Percentiles rank a stretch among this genome's conserved stretches.
Conservation (phyloP, 2,888 invertebrate genomes). For the Limnephilus lunatus region DNA sequence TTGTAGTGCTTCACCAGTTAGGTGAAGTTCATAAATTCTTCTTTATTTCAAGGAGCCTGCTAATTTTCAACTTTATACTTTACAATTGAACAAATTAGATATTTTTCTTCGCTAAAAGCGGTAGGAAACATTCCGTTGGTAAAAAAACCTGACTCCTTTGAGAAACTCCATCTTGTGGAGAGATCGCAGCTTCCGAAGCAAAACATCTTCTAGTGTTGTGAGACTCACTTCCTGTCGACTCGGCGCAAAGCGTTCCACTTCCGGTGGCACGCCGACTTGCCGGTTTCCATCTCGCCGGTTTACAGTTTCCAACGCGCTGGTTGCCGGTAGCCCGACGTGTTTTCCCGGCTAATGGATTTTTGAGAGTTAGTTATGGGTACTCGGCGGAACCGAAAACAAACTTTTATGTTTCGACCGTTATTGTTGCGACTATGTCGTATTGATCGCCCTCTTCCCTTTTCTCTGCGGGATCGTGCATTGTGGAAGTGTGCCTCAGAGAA, state of each 20-base stretch:
- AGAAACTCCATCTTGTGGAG: background rate
- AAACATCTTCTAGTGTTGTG: slow-evolving; percentile 20
- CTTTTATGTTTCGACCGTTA: slow-evolving; percentile 52
- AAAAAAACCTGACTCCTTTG: background rate
- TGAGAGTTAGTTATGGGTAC: slow-evolving; percentile 56
- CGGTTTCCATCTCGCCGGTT: background rate
- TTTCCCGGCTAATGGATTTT: slow-evolving; percentile 60
- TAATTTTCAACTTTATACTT: background rate
- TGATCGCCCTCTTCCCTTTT: slow-evolving; percentile 17
- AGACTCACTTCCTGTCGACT: background rate
- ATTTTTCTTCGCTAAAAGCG: background rate
- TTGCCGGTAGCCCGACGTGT: background rate
- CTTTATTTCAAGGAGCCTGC: background rate
- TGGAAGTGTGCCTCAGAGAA: background rate
- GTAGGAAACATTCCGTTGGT: background rate
- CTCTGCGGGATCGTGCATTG: background rate
- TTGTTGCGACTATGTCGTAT: slow-evolving; percentile 3
- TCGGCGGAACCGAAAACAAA: slow-evolving; percentile 57
- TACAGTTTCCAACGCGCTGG: background rate
- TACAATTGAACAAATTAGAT: background rate
- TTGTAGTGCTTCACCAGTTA: background rate
- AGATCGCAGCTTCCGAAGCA: slow-evolving; percentile 14
- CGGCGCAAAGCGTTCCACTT: background rate
- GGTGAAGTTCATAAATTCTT: background rate
- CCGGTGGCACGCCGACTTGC: slow-evolving; percentile 5